phyloP scores from a whole-genome alignment of 2,113 vertebrate genomes.

The Synchiropus splendidus region DNA sequence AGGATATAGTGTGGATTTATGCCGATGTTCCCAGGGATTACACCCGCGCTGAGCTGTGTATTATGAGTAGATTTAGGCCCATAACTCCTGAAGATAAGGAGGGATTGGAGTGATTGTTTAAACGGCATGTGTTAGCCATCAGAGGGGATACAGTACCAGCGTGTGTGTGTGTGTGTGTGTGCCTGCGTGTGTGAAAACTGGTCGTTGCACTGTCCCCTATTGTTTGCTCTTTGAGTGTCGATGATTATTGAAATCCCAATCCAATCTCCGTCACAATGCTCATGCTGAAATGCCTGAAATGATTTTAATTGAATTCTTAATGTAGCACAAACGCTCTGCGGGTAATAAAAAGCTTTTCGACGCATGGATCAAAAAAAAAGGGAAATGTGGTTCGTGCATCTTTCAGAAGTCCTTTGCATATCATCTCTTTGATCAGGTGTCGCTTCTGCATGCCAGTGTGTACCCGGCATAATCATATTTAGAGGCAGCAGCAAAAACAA shows the following conservation, averaged over 20 bases:
- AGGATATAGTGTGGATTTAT: conserved; percentile 60
- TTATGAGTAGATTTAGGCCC: conserved; percentile 65
- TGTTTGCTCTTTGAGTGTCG: conserved; percentile 6
- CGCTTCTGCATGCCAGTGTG: no score
- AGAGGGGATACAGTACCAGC: conserved; percentile 1
- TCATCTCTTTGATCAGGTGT: conserved; percentile 12
- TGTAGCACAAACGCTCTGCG: conserved; percentile 40
- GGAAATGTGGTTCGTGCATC: conserved; percentile 11
- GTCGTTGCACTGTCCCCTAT: no score
- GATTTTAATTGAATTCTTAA: conserved; percentile 44
- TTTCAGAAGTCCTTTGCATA: conserved; percentile 31
- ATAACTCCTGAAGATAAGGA: conserved; percentile 62
- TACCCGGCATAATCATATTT: no score
- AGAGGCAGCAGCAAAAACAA: no score
- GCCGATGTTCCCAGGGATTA: conserved; percentile 65
- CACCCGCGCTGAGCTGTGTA: conserved; percentile 51
- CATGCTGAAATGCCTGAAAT: conserved; percentile 29
- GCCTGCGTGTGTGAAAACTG: neutral
- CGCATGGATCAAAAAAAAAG: conserved; percentile 35
- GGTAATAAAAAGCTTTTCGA: conserved; percentile 47
- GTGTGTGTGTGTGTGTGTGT: neutral
- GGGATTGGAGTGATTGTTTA: conserved; percentile 64
- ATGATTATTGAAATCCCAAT: conserved; percentile 42
- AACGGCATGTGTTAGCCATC: conserved; percentile 49
- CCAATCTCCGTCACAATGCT: conserved; percentile 23